Evolutionary conservation across 1,140 invertebrate species (phyloP).

Genomic region (Pararge aegeria): DNA sequence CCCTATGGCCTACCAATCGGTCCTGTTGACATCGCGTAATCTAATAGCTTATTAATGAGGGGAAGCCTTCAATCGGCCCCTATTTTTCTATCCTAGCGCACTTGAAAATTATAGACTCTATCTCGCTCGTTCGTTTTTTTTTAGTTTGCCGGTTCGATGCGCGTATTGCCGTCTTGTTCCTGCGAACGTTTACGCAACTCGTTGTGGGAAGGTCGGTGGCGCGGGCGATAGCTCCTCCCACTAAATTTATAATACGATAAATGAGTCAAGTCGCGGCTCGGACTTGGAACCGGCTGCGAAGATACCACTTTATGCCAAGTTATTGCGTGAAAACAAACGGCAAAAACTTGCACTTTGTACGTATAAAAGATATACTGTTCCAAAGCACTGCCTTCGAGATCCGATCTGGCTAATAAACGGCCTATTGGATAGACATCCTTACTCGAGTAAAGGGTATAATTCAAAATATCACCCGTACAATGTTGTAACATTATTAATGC

Average conservation of each 20-base stretch:
- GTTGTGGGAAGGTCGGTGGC: slow-evolving; percentile 61
- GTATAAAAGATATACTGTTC: slow-evolving; percentile 58
- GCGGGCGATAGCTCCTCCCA: slow-evolving; percentile 66
- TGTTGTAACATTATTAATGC: slow-evolving; percentile 37
- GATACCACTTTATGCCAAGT: slow-evolving; percentile 64
- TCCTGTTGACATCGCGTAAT: slow-evolving; percentile 67
- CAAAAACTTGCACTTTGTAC: slow-evolving; percentile 52
- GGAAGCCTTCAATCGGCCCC: slow-evolving; percentile 67
- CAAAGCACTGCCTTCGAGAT: slow-evolving; percentile 58
- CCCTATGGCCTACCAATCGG: slow-evolving; percentile 74
- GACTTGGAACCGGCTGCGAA: slow-evolving; percentile 51
- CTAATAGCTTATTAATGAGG: slow-evolving; percentile 79
- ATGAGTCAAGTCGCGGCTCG: slow-evolving; percentile 57
- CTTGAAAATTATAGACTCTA: slow-evolving; percentile 65
- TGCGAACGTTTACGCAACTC: slow-evolving; percentile 40
- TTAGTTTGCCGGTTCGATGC: slow-evolving; percentile 43
- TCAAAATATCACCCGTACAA: slow-evolving; percentile 58
- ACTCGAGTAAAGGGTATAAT: slow-evolving; percentile 65
- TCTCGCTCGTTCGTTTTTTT: slow-evolving; percentile 56
- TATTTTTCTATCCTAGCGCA: slow-evolving; percentile 75
- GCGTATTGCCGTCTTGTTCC: slow-evolving; percentile 62
- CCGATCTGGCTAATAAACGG: slow-evolving; percentile 59
- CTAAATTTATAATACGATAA: slow-evolving; percentile 75
- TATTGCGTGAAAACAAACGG: slow-evolving; percentile 69
- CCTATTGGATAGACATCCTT: slow-evolving; percentile 37